A percentile compares a stretch with the other conserved stretches of the same genome.
Conservation (phyloP, 2,113 vertebrate genomes). For the Conger conger region DNA sequence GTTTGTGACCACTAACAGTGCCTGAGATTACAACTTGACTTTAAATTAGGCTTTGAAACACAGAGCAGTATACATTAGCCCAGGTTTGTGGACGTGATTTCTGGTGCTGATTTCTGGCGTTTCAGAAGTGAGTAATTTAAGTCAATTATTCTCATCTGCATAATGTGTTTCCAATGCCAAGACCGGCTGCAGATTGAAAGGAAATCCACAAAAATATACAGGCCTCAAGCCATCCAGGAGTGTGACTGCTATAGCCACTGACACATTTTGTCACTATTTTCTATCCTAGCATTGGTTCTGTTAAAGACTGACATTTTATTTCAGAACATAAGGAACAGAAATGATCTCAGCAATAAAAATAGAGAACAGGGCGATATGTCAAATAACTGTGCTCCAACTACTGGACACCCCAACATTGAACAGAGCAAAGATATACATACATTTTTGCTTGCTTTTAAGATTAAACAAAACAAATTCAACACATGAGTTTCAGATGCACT, state of each 20-base stretch:
- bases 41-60: background rate
- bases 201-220: background rate
- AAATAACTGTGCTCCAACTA: constrained; percentile 22
- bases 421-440: constrained; percentile 19
- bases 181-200: too few species aligned
- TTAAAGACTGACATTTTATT: constrained; percentile 16
- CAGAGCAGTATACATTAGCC: background rate
- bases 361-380: constrained; percentile 3
- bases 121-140: too few species aligned
- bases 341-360: background rate
- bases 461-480: background rate
- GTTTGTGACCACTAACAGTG: background rate
- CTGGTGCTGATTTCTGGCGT: background rate
- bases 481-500: background rate
- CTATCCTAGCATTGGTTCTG: background rate
- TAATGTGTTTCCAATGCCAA: too few species aligned
- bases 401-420: constrained; percentile 19
- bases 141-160: too few species aligned
- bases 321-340: constrained; percentile 14
- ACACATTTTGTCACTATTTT: background rate
- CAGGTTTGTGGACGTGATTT: too few species aligned
- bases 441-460: background rate
- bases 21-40: background rate
- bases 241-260: background rate
- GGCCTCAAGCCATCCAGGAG: too few species aligned